Conservation (phyloP, 1,140 invertebrate genomes). For the Drosophila orena region DNA sequence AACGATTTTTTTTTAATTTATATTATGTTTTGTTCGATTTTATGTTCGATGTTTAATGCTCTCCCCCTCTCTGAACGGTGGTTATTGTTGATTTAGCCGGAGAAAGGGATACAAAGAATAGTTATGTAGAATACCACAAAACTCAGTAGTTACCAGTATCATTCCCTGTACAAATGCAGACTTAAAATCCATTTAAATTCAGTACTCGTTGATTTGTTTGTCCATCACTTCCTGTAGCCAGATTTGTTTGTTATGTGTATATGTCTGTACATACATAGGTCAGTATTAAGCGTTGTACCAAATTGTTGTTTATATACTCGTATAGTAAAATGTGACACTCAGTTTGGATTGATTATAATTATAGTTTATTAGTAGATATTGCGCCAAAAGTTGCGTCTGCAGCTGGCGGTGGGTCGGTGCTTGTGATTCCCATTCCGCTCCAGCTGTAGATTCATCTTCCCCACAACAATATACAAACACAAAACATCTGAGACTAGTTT, state of each 20-base stretch:
- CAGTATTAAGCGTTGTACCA: slow-evolving; percentile 81
- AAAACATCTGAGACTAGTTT: background rate
- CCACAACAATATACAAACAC: background rate
- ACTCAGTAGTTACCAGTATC: slow-evolving; percentile 32
- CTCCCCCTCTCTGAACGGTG: slow-evolving; percentile 17
- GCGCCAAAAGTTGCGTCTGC: slow-evolving; percentile 4
- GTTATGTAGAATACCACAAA: slow-evolving; percentile 10
- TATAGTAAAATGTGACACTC: slow-evolving; percentile 22
- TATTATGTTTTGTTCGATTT: slow-evolving; percentile 4
- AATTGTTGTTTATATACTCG: slow-evolving; percentile 54
- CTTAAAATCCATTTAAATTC: slow-evolving; percentile 5
- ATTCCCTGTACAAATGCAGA: slow-evolving; percentile 38
- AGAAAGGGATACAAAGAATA: slow-evolving; percentile 10
- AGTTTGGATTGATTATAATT: slow-evolving; percentile 12
- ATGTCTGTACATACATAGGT: slow-evolving; percentile 46
- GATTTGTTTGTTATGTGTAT: slow-evolving; percentile 25
- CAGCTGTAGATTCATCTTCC: background rate
- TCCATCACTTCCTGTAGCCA: slow-evolving; percentile 8
- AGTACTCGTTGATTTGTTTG: slow-evolving; percentile 11
- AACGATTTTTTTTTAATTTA: slow-evolving; percentile 11
- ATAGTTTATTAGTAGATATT: slow-evolving; percentile 14
- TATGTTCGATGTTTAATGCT: slow-evolving; percentile 37
- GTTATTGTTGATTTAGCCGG: background rate
- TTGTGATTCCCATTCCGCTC: slow-evolving; percentile 2
- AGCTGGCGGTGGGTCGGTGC: slow-evolving; percentile 3